Conservation (phyloP, 2,797 vertebrate species). For the Sebastes ruberrimus region DNA sequence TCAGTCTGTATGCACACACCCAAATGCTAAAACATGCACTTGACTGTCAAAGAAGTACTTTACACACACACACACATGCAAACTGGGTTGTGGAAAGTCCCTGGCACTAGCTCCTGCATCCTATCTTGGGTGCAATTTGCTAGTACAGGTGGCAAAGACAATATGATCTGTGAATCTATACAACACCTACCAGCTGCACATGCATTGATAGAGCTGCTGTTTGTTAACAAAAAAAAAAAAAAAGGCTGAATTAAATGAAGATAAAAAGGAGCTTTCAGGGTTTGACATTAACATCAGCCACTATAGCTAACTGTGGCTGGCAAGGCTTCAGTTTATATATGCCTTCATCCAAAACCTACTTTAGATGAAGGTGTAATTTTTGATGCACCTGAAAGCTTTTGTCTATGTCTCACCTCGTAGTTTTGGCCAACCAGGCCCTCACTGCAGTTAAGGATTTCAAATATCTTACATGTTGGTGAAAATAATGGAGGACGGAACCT, state of each 20-base stretch:
- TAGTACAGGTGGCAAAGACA: constrained; percentile 57
- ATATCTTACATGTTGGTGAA: background rate
- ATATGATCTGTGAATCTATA: constrained; percentile 25
- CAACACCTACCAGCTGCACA: background rate
- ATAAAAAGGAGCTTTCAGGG: background rate
- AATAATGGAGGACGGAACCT: no score
- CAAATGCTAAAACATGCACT: constrained; percentile 32
- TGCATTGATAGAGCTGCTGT: background rate
- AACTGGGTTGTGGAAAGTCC: constrained; percentile 72
- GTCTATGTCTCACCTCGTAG: background rate
- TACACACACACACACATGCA: constrained; percentile 1
- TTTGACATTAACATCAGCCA: background rate
- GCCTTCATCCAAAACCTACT: background rate
- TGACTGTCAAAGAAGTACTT: constrained; percentile 31
- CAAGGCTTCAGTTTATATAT: no score
- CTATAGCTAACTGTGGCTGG: background rate
- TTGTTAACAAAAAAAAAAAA: background rate
- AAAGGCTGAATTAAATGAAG: background rate
- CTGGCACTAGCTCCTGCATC: constrained; percentile 52
- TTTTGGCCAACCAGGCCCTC: background rate
- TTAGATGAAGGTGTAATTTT: background rate
- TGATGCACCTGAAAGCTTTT: background rate
- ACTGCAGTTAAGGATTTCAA: background rate
- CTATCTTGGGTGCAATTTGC: constrained; percentile 48
- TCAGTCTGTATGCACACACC: constrained; percentile 39